Evolutionary conservation across 2,888 invertebrate genomes (phyloP).

Genomic region (Dysmachus trigonus): DNA sequence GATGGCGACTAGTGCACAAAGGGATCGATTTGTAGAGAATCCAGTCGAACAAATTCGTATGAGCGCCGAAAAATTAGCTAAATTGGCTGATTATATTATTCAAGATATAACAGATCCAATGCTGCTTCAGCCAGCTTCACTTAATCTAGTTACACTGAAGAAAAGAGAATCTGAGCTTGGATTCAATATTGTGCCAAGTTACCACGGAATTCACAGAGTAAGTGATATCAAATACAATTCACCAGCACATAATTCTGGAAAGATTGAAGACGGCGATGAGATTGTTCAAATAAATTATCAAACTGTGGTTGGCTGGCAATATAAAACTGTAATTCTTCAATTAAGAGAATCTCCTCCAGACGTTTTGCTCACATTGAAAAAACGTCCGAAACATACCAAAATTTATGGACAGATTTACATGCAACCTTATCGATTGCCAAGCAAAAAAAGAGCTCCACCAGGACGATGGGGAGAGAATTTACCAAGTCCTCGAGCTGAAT

Average conservation of each 20-base stretch:
- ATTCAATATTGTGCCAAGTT: constrained; percentile 87
- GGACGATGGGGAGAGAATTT: constrained; percentile 76
- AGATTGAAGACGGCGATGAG: constrained; percentile 95
- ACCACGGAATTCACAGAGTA: constrained; percentile 81
- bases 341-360: constrained; percentile 83
- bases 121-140: constrained; percentile 89
- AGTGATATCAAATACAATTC: constrained; percentile 90
- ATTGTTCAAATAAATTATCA: constrained; percentile 87
- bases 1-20: constrained; percentile 89
- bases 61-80: constrained; percentile 78
- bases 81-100: constrained; percentile 85
- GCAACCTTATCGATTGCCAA: constrained; percentile 77
- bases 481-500: constrained; percentile 72
- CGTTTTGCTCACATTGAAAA: constrained; percentile 81
- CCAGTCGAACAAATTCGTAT: constrained; percentile 77
- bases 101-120: constrained; percentile 89
- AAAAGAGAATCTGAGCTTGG: constrained; percentile 90
- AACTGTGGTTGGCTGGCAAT: constrained; percentile 83
- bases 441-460: constrained; percentile 73
- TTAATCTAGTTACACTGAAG: constrained; percentile 86
- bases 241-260: constrained; percentile 90
- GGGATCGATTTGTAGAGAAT: constrained; percentile 88
- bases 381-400: constrained; percentile 82
- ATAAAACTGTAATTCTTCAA: constrained; percentile 77
- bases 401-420: constrained; percentile 75